Conservation (phyloP, 2,797 vertebrate species). For the Crocodylus rhombifer region DNA sequence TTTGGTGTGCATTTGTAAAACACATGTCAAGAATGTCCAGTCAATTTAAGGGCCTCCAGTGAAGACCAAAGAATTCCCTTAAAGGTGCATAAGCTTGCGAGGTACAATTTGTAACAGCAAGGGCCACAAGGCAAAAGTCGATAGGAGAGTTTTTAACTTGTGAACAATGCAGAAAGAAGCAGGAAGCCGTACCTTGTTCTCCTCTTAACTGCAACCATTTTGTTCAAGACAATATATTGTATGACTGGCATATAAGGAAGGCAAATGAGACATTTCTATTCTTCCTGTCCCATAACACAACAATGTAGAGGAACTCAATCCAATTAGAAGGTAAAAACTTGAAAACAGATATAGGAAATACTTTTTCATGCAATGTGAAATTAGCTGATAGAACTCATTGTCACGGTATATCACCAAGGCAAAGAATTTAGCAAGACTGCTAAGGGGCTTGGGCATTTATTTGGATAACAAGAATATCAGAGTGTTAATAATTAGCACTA, state of each 20-base stretch:
- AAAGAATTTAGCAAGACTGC: slow-evolving; percentile 18
- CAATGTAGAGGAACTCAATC: slow-evolving; percentile 38
- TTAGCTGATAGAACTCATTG: neutral
- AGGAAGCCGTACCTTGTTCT: neutral
- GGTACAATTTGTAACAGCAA: no score
- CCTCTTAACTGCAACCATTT: neutral
- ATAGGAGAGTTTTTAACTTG: no score
- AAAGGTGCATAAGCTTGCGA: neutral
- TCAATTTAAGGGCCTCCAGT: slow-evolving; percentile 10
- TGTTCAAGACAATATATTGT: slow-evolving; percentile 10
- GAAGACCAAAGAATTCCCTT: neutral
- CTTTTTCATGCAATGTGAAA: neutral
- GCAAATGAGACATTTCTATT: slow-evolving; percentile 44
- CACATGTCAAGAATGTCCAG: neutral
- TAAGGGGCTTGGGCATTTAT: neutral
- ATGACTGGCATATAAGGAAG: slow-evolving; percentile 39
- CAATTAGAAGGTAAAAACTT: slow-evolving; percentile 21
- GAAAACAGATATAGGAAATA: slow-evolving; percentile 20
- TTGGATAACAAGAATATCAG: neutral
- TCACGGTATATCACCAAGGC: slow-evolving; percentile 8
- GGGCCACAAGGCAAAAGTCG: no score
- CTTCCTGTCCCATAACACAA: slow-evolving; percentile 22
- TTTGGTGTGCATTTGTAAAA: neutral
- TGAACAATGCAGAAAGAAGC: no score
- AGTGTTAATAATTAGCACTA: neutral